Evolutionary conservation across 2,888 invertebrate genomes (phyloP), one percentile per base, ranked within the genome.

Genomic region (Masnerella sp.): DNA sequence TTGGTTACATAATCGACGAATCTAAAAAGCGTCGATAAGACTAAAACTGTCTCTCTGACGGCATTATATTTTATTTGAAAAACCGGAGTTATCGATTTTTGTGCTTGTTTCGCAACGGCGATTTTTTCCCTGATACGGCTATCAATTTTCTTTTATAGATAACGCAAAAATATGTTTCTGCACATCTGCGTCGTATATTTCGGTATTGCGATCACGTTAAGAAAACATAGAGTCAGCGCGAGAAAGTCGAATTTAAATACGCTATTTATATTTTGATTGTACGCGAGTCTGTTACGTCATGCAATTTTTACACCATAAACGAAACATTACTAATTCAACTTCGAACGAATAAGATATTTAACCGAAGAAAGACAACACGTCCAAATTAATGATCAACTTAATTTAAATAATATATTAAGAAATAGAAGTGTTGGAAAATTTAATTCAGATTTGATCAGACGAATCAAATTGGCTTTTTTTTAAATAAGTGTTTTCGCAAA

Each of bases 131-230:
- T 43, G 74, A 74, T 70, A 70, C 47, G 51, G 62, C 67, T 74
- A 74, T 74, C 74, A 74, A 74, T 74, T 74, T 65, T 70, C 70
- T 70, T 74, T 70, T 54, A 59, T 61, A 65, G 65, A 74, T 74
- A 74, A 69, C 59, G 69, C 74, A 65, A 68, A 62, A 68, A 73
- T 68, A 58, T 56, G 65, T 61, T 61, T 65, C 70, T 43, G 45
- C 38, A 65, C 65, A 74, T 74, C 65, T 70, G 59, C 74, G 74
- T 64, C 73, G 58, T 74, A 68, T 56, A 74, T 74, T 74, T 74
- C 45, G 62, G 54, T 74, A 65, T 74, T 52, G 42, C 61, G 65
- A 69, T 30, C 64, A 52, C 69, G 49, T 65, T 58, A 38, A 47
- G 52, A 59, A 72, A 67, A 67, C 56, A 64, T 22, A 32, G 22